Conservation (phyloP, 1,140 invertebrate species). For the Neodiprion lecontei region DNA sequence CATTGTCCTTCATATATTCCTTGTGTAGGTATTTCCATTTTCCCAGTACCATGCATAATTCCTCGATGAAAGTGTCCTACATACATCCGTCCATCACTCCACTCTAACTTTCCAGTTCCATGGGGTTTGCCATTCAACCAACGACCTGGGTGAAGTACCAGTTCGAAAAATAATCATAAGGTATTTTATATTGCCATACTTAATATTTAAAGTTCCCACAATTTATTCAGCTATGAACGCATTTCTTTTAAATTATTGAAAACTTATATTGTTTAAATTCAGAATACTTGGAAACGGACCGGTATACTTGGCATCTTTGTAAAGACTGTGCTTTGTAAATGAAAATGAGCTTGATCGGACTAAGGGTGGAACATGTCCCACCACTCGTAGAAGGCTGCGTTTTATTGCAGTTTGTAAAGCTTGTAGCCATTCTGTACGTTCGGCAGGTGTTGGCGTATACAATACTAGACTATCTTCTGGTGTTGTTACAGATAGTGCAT, state of each 20-base stretch:
- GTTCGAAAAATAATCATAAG: conserved; percentile 10
- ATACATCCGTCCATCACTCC: conserved; percentile 81
- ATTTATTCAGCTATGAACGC: neutral
- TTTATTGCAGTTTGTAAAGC: conserved; percentile 72
- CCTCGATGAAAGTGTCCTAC: conserved; percentile 81
- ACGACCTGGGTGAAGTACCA: conserved; percentile 59
- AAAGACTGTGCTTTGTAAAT: conserved; percentile 75
- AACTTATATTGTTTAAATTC: too few species aligned
- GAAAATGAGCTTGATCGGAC: conserved; percentile 74
- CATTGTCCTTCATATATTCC: conserved; percentile 84
- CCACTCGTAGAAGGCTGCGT: conserved; percentile 47
- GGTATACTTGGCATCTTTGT: conserved; percentile 79
- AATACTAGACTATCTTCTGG: conserved; percentile 81
- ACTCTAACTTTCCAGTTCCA: conserved; percentile 81
- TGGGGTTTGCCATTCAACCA: conserved; percentile 85
- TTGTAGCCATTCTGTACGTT: conserved; percentile 83
- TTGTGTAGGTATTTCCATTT: conserved; percentile 69
- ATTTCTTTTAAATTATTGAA: too few species aligned
- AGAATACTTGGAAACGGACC: conserved; percentile 44
- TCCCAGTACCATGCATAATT: conserved; percentile 75
- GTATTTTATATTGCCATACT: neutral
- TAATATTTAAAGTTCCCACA: neutral
- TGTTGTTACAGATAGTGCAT: conserved; percentile 73
- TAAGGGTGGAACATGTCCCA: conserved; percentile 69
- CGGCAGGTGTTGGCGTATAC: conserved; percentile 68